phyloP scores from a whole-genome alignment of 2,113 vertebrate genomes.

The Pycnonotus jocosus region DNA sequence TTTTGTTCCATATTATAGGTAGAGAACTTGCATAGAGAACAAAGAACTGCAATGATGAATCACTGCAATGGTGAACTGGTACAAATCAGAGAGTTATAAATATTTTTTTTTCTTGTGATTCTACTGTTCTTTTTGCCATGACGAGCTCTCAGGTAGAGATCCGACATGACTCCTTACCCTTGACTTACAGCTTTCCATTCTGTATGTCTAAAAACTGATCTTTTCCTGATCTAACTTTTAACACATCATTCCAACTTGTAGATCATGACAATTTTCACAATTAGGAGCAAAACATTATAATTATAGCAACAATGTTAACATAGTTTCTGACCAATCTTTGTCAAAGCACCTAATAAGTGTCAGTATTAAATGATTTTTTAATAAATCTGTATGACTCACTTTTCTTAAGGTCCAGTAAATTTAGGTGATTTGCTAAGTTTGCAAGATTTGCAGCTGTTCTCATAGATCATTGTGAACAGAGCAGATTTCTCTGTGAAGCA shows the following conservation, averaged over 20 bases:
- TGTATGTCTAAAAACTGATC: neutral
- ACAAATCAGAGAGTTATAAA: neutral
- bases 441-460: neutral
- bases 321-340: neutral
- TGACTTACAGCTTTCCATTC: neutral
- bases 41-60: conserved; percentile 2
- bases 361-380: neutral
- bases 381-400: neutral
- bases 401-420: neutral
- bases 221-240: neutral
- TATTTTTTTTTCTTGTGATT: neutral
- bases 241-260: neutral
- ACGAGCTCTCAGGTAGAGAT: neutral
- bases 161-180: neutral
- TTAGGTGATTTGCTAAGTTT: neutral
- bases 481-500: neutral
- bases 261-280: neutral
- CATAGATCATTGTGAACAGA: neutral
- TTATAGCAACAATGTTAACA: neutral
- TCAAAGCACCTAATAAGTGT: neutral
- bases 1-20: neutral
- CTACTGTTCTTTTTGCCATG: neutral
- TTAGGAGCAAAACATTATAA: neutral
- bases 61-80: neutral
- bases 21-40: neutral